Percentiles rank a stretch among this genome's conserved stretches.
Conservation (phyloP, 2,888 invertebrate genomes). For the Coleophora flavipennella region DNA sequence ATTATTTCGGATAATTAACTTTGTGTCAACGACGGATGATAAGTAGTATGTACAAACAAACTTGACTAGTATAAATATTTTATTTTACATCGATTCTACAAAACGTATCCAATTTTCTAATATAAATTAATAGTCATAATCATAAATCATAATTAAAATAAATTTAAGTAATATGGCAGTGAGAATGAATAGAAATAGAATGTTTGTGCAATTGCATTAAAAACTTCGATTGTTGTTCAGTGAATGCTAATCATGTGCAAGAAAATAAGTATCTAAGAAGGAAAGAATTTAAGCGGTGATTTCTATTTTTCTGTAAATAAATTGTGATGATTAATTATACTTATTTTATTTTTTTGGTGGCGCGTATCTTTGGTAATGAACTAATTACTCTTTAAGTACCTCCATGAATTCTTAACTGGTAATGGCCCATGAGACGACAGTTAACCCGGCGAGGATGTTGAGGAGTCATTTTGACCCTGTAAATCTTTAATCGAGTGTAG, state of each 20-base stretch:
- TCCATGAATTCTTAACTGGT: too few species aligned
- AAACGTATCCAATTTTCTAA: slow-evolving; percentile 8
- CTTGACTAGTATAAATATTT: slow-evolving; percentile 9
- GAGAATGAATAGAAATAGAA: slow-evolving; percentile 15
- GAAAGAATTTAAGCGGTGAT: slow-evolving; percentile 26
- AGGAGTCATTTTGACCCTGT: too few species aligned
- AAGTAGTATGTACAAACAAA: background rate
- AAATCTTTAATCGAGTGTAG: too few species aligned
- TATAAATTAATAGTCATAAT: slow-evolving; percentile 3
- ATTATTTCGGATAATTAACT: background rate
- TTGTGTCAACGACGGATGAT: background rate
- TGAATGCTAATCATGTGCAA: slow-evolving; percentile 48
- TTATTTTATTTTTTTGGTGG: too few species aligned
- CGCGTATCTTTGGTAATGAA: too few species aligned
- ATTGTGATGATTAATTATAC: slow-evolving; percentile 24
- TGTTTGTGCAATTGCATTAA: background rate
- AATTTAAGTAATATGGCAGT: slow-evolving; percentile 24
- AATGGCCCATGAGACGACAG: too few species aligned
- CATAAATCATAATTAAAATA: slow-evolving; percentile 9
- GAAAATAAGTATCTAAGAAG: slow-evolving; percentile 34
- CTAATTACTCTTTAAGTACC: too few species aligned
- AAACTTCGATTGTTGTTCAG: background rate
- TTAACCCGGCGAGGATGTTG: too few species aligned
- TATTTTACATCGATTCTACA: slow-evolving; percentile 4
- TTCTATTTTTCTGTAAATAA: slow-evolving; percentile 71